Evolutionary conservation across 2,797 vertebrate genomes (phyloP), one percentile per base, ranked within the genome.

Genomic region (Tamandua tetradactyla): DNA sequence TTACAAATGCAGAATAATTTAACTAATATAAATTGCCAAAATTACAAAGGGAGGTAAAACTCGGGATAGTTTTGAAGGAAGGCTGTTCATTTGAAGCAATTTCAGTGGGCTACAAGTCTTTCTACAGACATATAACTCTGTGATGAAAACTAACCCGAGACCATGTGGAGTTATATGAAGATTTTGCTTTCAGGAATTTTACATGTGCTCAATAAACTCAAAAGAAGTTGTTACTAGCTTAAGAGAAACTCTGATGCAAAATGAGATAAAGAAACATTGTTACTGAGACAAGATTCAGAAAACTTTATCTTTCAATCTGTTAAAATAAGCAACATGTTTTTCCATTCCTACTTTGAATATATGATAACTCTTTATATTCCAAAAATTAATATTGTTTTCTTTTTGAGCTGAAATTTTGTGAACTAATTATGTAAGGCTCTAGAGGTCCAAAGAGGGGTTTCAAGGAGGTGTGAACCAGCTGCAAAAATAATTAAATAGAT

Each of bases 221-320:
- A 71, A 82, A 89, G 49, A 96, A 79, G 93, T 92, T 37, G 18
- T 42, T 66, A 69, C 74, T 88, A 96, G 80, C 78, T 95, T 57
- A 47, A 76, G 42, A 91, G 94, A 98, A 94, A 95, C 88, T 61
- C 85, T 49, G 32, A 64, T 96, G 37, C 78, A 90, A 75, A 95
- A 18, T 94, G 92, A 92, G 92, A 91, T 69, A 97, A 95, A 97
- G 94, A 96, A 76, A 93, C 92, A 93, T 95, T 96, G 69, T 47
- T 89, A 27, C 80, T 87, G 81, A 97, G 84, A 74, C 9, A 95
- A 97, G 8, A 20, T 55, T 97, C 91, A 97, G 80, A 96, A 96
- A 97, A 97, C 88, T 95, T 91, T 89, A 92, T 25, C 47, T 96
- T 82, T 87, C 32, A 94, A 94, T 96, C 62, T 20, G 95, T 98